phyloP scores from a whole-genome alignment of 1,140 invertebrate species.

The Ladona fulva region DNA sequence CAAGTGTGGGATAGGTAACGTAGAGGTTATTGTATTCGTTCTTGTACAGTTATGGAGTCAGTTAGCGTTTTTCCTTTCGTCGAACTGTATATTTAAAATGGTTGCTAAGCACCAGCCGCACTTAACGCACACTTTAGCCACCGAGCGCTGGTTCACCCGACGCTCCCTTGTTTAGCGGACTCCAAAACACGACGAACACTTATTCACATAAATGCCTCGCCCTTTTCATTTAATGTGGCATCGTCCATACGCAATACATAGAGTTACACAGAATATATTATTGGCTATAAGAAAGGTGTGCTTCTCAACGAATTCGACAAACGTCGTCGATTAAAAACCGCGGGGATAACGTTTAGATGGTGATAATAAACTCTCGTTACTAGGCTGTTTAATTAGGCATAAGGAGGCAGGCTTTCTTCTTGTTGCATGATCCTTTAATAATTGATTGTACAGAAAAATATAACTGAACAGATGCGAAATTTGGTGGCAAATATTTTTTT shows the following conservation, averaged over 20 bases:
- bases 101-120: conserved; percentile 1
- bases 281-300: background rate
- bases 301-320: no score
- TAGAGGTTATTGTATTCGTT: background rate
- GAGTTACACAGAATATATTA: background rate
- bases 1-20: background rate
- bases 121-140: background rate
- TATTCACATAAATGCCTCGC: background rate
- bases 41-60: background rate
- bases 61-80: background rate
- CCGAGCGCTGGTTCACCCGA: background rate
- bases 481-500: conserved; percentile 2
- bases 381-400: background rate
- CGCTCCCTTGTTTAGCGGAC: background rate
- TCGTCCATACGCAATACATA: background rate
- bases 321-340: background rate
- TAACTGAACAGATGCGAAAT: conserved; percentile 5
- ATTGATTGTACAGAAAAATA: background rate
- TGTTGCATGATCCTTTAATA: background rate
- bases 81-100: background rate
- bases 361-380: background rate
- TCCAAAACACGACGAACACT: background rate
- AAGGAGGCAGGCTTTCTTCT: background rate
- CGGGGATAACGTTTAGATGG: background rate
- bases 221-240: background rate